Percentiles rank a stretch among this genome's conserved stretches.
Evolutionary conservation across 1,140 invertebrate genomes (phyloP).

Genomic region (Sycophaga agraensis): DNA sequence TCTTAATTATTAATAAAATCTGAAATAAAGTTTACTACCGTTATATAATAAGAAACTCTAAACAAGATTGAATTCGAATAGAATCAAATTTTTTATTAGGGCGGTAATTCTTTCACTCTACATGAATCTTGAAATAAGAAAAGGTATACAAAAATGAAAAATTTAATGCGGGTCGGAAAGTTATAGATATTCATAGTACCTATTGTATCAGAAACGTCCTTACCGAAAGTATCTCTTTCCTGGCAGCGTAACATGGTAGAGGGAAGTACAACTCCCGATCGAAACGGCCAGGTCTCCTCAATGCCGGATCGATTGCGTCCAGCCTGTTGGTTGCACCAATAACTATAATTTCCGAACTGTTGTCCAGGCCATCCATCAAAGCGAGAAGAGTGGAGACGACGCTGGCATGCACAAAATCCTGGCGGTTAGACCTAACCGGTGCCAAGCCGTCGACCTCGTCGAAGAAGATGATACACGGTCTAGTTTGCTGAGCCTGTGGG

Average conservation of each 20-base stretch:
- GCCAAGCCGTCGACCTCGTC: constrained; percentile 78
- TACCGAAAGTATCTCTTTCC: constrained; percentile 63
- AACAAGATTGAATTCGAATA: too few species aligned
- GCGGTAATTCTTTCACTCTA: too few species aligned
- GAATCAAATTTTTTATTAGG: too few species aligned
- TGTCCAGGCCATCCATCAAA: constrained; percentile 73
- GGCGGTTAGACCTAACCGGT: constrained; percentile 63
- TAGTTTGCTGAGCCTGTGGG: constrained; percentile 65
- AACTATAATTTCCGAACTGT: constrained; percentile 66
- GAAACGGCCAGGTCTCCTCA: constrained; percentile 72
- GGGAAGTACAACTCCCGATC: constrained; percentile 59
- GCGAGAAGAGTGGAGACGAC: constrained; percentile 66
- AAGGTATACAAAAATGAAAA: too few species aligned
- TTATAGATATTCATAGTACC: too few species aligned
- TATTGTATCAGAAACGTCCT: too few species aligned
- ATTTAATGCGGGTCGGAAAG: too few species aligned
- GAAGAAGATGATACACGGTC: constrained; percentile 75
- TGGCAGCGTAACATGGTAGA: constrained; percentile 48
- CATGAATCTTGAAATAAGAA: too few species aligned
- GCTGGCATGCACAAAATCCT: constrained; percentile 67
- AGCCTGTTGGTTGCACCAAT: constrained; percentile 76
- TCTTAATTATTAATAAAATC: too few species aligned
- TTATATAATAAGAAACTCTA: too few species aligned
- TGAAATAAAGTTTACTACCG: too few species aligned
- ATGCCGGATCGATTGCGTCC: constrained; percentile 73